Percentiles rank a stretch among this genome's conserved stretches.
Conservation (phyloP, 2,797 vertebrate species). For the Pangasius mekongensis region DNA sequence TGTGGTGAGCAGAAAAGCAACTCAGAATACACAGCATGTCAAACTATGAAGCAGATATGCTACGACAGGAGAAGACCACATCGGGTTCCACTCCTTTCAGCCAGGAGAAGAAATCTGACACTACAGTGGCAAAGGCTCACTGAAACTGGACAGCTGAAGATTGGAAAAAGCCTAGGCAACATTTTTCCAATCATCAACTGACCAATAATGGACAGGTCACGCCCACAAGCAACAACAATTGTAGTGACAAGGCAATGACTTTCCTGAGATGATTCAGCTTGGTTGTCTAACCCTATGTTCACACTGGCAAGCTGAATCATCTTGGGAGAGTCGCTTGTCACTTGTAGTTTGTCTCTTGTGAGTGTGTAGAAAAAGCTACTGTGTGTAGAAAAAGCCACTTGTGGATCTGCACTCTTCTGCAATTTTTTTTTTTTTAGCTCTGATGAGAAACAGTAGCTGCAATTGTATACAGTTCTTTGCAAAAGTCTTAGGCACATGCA, state of each 20-base stretch:
- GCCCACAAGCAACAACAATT: not conserved
- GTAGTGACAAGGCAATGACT: not conserved
- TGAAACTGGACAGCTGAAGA: not conserved
- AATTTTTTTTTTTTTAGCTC: not conserved
- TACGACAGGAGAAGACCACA: not conserved
- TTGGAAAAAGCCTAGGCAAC: not conserved
- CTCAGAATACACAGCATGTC: not conserved
- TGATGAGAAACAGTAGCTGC: not conserved
- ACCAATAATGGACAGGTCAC: not conserved
- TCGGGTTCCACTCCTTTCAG: not conserved
- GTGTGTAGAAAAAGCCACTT: too few relatives aligned
- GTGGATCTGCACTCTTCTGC: not conserved
- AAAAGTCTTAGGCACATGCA: too few relatives aligned
- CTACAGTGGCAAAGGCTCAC: not conserved
- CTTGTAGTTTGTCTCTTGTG: not conserved
- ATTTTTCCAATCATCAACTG: not conserved
- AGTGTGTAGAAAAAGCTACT: not conserved
- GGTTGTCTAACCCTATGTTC: not conserved
- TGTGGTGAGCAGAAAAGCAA: not conserved
- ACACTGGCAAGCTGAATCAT: not conserved
- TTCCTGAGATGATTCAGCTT: not conserved
- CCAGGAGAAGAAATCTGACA: not conserved
- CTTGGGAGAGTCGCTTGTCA: not conserved
- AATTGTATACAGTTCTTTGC: not conserved
- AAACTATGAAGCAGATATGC: not conserved